A percentile compares a stretch with the other conserved stretches of the same genome.
These are phyloP conservation scores for Hydrolagus colliei DNA, from an alignment of 2,797 vertebrate species.

Conservation along the genomic window DNA sequence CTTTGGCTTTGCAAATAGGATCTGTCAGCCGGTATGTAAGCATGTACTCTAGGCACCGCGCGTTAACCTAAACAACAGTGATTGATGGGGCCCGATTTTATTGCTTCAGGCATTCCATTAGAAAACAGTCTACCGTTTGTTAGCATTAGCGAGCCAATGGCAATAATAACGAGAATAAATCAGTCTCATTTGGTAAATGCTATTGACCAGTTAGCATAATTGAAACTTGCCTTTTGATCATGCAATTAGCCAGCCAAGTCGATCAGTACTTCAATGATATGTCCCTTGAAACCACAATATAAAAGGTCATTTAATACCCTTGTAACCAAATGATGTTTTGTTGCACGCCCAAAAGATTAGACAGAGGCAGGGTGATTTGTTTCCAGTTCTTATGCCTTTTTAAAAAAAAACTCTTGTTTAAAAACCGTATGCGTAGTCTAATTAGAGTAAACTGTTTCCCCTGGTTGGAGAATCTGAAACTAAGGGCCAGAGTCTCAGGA, in stretches of 20 bases:
- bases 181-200: neutral
- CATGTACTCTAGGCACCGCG: neutral
- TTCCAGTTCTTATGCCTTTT: too few species aligned
- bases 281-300: neutral
- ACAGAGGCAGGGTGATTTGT: too few species aligned
- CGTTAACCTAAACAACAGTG: neutral
- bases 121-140: neutral
- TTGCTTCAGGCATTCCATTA: too few species aligned
- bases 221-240: neutral
- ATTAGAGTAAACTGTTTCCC: too few species aligned
- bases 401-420: too few species aligned
- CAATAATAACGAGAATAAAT: neutral
- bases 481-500: too few species aligned
- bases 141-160: neutral
- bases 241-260: too few species aligned
- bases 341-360: too few species aligned
- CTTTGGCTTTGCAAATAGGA: neutral
- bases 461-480: too few species aligned
- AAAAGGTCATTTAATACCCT: constrained; percentile 4
- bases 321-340: too few species aligned
- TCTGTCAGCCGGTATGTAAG: neutral
- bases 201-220: neutral
- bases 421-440: too few species aligned
- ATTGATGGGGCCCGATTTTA: neutral
- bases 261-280: neutral